Evolutionary conservation across 1,140 invertebrate species (phyloP).

Genomic region (Penaeus vannamei): DNA sequence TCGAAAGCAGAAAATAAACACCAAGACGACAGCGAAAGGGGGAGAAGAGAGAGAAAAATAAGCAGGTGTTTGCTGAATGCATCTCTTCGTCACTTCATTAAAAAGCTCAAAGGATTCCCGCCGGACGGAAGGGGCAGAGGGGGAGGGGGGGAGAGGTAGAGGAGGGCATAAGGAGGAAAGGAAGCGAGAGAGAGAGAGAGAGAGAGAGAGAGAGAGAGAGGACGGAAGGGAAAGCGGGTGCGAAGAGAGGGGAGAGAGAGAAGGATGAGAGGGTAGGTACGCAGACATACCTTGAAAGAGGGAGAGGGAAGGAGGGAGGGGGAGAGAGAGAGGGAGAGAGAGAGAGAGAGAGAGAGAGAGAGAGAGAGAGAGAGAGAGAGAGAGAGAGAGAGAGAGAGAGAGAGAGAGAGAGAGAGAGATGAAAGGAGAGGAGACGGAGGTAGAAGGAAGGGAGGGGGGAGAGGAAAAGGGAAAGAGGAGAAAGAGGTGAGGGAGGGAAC

Average conservation of each 20-base stretch:
- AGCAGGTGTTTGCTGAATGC: no score
- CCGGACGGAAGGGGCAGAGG: background rate
- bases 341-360: background rate
- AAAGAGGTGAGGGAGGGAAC: background rate
- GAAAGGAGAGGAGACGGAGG: background rate
- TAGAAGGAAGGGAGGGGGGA: background rate
- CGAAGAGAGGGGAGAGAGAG: background rate
- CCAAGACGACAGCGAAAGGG: background rate
- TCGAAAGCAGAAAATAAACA: conserved; percentile 14
- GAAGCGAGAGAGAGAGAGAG: background rate
- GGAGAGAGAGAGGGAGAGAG: background rate
- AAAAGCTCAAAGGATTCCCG: background rate
- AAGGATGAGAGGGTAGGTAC: background rate
- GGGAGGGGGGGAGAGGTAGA: background rate
- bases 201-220: background rate
- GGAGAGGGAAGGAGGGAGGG: background rate
- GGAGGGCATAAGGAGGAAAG: background rate
- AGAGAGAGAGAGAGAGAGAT: background rate
- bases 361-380: background rate
- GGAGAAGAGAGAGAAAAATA: background rate
- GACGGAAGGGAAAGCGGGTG: no score
- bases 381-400: background rate
- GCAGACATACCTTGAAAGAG: conserved; percentile 2
- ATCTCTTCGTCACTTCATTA: background rate
- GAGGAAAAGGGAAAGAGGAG: background rate